Conservation (phyloP, 2,797 vertebrate genomes). For the Phyllotis vaccarum region DNA sequence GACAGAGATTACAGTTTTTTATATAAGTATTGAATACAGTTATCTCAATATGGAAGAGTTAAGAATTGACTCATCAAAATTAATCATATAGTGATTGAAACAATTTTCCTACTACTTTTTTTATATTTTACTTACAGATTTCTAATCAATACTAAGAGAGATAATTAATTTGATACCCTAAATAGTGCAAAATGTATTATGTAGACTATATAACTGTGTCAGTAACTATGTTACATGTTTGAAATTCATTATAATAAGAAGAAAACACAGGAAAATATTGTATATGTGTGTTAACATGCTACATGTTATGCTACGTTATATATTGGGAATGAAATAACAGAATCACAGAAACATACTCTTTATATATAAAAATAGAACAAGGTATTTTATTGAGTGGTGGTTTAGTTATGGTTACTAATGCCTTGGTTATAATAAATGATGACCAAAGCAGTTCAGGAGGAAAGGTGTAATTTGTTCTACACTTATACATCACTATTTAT, state of each 20-base stretch:
- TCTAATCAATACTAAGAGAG: not conserved
- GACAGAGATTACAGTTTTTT: not conserved
- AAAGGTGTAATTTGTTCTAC: not conserved
- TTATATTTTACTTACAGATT: not conserved
- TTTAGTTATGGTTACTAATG: not conserved
- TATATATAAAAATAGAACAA: not conserved
- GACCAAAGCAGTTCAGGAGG: not conserved
- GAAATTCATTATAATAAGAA: not conserved
- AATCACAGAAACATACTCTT: not conserved
- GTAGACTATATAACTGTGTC: not conserved
- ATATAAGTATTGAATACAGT: not conserved
- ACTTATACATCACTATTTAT: too few relatives aligned
- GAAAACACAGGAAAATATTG: not conserved
- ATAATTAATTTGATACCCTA: not conserved
- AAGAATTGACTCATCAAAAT: not conserved
- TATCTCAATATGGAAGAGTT: not conserved
- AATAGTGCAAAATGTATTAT: not conserved
- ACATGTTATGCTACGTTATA: not conserved
- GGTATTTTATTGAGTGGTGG: not conserved
- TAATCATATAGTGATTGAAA: not conserved
- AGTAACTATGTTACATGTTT: not conserved
- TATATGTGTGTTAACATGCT: not conserved
- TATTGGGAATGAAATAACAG: not conserved
- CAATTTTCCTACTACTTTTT: not conserved
- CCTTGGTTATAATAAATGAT: not conserved